A percentile compares a stretch with the other conserved stretches of the same genome.
Evolutionary conservation across 2,888 invertebrate genomes (phyloP).

Genomic region (Disparrhopalites patrizii): DNA sequence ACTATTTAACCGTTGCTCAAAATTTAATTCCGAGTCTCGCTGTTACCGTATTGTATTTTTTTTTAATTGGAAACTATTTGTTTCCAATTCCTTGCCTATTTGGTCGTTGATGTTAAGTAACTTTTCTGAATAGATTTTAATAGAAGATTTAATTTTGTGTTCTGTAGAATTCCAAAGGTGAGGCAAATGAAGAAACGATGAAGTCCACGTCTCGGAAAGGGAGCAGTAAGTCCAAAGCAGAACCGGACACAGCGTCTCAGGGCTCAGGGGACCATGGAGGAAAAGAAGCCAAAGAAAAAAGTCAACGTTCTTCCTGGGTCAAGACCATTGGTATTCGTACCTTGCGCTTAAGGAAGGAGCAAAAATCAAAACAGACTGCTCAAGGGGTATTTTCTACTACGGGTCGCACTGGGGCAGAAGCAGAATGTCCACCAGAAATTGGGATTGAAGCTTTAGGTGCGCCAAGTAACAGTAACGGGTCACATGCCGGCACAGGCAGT

Average conservation of each 20-base stretch:
- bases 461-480: neutral
- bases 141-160: neutral
- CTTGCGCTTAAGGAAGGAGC: constrained; percentile 35
- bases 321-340: constrained; percentile 47
- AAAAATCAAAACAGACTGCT: constrained; percentile 2
- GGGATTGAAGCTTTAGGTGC: no score
- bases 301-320: constrained; percentile 45
- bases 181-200: constrained; percentile 2
- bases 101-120: neutral
- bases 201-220: neutral
- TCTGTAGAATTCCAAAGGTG: neutral
- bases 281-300: constrained; percentile 45
- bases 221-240: constrained; percentile 7
- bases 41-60: no score
- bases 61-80: no score
- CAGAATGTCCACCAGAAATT: neutral
- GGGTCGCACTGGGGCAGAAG: neutral
- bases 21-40: no score
- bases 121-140: neutral
- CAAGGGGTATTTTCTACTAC: neutral
- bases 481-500: constrained; percentile 2
- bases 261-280: constrained; percentile 31
- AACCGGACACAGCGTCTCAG: constrained; percentile 22
- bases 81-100: no score
- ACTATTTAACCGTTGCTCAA: no score